phyloP scores from a whole-genome alignment of 2,113 vertebrate genomes.

The Camelus bactrianus region DNA sequence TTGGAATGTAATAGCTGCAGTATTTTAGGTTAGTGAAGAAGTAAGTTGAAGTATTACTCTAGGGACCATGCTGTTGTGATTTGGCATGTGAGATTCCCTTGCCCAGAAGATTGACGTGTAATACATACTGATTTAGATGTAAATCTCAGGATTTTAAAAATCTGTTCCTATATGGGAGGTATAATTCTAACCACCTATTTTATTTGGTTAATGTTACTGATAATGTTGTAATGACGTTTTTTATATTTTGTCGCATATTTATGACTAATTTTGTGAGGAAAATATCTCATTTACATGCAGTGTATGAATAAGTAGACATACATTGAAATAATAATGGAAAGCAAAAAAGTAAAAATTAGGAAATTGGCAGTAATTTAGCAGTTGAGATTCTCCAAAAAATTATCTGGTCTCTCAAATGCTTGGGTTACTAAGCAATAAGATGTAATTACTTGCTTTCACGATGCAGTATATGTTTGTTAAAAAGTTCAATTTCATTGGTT shows the following conservation, averaged over 20 bases:
- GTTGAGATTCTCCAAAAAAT: neutral
- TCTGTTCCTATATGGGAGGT: neutral
- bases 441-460: neutral
- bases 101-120: neutral
- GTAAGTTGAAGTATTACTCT: neutral
- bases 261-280: neutral
- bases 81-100: neutral
- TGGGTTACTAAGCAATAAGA: constrained; percentile 33
- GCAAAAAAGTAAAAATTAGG: neutral
- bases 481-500: constrained; percentile 9
- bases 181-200: constrained; percentile 11
- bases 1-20: constrained; percentile 7
- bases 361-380: neutral
- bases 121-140: neutral
- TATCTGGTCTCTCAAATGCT: neutral
- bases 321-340: neutral
- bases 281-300: neutral
- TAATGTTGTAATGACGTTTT: neutral
- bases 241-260: constrained; percentile 20
- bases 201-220: neutral
- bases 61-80: neutral
- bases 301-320: neutral
- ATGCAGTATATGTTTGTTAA: neutral
- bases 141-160: constrained; percentile 41
- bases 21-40: constrained; percentile 4